Evolutionary conservation across 2,113 vertebrate genomes (phyloP).

Genomic region (Anser cygnoides): DNA sequence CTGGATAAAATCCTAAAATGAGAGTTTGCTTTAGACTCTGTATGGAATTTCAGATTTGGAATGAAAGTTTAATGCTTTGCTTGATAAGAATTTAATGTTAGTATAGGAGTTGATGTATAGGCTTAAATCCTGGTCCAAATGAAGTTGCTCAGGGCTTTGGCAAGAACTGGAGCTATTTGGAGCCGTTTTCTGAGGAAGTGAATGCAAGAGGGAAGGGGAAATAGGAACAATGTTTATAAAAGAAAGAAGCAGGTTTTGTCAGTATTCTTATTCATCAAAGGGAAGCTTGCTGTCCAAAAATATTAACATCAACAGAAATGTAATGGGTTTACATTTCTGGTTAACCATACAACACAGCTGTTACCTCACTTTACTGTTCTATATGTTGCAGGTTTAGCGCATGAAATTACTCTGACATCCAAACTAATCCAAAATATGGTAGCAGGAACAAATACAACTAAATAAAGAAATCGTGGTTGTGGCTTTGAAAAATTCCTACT

Average conservation of each 20-base stretch:
- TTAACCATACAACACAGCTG: constrained; percentile 9
- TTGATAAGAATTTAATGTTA: neutral
- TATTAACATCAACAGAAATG: constrained; percentile 1
- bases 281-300: neutral
- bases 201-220: neutral
- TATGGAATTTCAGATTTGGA: neutral
- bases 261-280: constrained; percentile 16
- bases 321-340: constrained; percentile 39
- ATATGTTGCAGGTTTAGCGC: constrained; percentile 4
- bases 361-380: constrained; percentile 10
- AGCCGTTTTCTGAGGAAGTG: neutral
- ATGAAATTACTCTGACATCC: constrained; percentile 35
- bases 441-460: constrained; percentile 24
- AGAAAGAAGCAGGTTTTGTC: constrained; percentile 7
- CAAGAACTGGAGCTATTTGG: neutral
- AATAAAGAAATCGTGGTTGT: neutral
- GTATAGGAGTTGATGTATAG: neutral
- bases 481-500: constrained; percentile 9
- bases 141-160: neutral
- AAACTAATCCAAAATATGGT: constrained; percentile 45
- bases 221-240: neutral
- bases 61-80: neutral
- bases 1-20: neutral
- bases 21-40: neutral
- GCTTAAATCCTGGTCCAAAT: neutral